Percentiles rank a stretch among this genome's conserved stretches.
Conservation (phyloP, 2,797 vertebrate species). For the Botia almorhae region DNA sequence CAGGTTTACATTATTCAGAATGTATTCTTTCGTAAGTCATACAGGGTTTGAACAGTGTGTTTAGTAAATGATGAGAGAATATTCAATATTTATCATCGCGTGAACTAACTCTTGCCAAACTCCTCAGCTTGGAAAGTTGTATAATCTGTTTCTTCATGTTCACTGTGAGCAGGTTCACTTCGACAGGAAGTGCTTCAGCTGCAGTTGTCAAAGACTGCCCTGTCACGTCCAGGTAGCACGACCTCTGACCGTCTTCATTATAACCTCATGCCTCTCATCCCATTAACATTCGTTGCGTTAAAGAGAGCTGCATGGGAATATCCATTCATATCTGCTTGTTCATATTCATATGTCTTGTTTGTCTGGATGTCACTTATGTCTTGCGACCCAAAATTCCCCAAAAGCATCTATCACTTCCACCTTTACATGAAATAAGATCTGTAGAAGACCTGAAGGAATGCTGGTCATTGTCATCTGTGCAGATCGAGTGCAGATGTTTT, state of each 20-base stretch:
- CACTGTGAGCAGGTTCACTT: slow-evolving; percentile 75
- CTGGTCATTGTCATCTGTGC: too few species aligned
- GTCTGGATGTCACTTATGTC: not conserved
- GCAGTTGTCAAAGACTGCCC: slow-evolving; percentile 79
- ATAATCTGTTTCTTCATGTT: slow-evolving; percentile 42
- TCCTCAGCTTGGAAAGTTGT: too few species aligned
- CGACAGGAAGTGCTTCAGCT: slow-evolving; percentile 84
- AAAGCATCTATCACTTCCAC: not conserved
- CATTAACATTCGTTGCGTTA: not conserved
- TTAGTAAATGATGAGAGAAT: too few species aligned
- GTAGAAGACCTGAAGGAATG: not conserved
- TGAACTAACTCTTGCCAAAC: too few species aligned
- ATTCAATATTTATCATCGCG: too few species aligned
- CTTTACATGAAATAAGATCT: not conserved
- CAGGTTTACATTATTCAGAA: too few species aligned
- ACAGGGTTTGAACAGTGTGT: too few species aligned
- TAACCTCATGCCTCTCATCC: slow-evolving; percentile 35
- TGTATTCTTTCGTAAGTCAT: too few species aligned
- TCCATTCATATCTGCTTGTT: slow-evolving; percentile 25
- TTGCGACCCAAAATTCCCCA: not conserved
- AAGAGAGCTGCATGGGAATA: slow-evolving; percentile 11
- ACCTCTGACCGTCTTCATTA: not conserved
- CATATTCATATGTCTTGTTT: not conserved
- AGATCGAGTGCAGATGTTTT: not conserved
- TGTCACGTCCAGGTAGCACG: slow-evolving; percentile 77